A percentile compares a stretch with the other conserved stretches of the same genome.
phyloP scores from a whole-genome alignment of 2,797 vertebrate genomes.

The Myotis daubentonii region DNA sequence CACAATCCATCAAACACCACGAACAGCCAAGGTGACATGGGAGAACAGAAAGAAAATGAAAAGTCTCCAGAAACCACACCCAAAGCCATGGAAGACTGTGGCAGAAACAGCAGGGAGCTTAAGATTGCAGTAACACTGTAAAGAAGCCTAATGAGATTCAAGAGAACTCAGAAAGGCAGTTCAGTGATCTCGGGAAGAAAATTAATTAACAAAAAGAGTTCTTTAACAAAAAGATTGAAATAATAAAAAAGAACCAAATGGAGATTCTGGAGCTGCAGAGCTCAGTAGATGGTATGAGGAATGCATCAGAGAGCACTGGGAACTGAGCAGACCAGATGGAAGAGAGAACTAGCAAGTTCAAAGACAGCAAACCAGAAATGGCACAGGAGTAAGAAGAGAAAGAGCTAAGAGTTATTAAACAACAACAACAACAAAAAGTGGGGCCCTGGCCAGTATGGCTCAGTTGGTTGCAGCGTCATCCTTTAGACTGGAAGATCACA shows the following conservation, averaged over 20 bases:
- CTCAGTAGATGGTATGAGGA: neutral
- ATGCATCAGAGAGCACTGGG: neutral
- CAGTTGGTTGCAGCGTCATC: neutral
- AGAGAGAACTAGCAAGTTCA: neutral
- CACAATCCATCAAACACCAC: neutral
- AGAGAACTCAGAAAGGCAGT: neutral
- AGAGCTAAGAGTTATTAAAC: neutral
- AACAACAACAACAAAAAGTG: neutral
- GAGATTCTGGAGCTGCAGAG: neutral
- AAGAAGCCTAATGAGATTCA: neutral
- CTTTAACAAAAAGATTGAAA: neutral
- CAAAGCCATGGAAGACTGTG: neutral
- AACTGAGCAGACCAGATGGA: neutral
- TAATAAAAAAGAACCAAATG: neutral
- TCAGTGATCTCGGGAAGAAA: neutral
- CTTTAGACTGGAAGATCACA: neutral
- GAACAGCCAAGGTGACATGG: neutral
- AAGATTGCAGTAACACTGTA: neutral
- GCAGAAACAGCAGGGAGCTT: neutral
- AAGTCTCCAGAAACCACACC: neutral
- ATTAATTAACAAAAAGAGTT: neutral
- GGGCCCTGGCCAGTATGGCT: neutral
- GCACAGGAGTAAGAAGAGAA: neutral
- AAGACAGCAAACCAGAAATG: neutral
- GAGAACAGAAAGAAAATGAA: neutral